Percentiles rank a stretch among this genome's conserved stretches.
Conservation (phyloP, 1,140 invertebrate species). For the Cryptotermes secundus region DNA sequence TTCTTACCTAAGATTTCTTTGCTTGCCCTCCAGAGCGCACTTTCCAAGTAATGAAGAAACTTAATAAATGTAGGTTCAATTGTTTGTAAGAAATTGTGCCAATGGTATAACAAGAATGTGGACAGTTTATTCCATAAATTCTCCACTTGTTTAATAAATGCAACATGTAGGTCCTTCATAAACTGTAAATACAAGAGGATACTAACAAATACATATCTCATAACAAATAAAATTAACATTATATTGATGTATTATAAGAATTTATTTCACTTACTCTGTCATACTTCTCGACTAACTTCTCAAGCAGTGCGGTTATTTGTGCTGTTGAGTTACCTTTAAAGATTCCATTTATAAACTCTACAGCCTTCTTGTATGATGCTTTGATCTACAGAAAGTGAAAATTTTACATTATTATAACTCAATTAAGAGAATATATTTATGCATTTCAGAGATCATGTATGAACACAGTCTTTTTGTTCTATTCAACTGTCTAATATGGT, state of each 20-base stretch:
- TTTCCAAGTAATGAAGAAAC: constrained; percentile 71
- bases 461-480: no score
- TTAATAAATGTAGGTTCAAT: constrained; percentile 76
- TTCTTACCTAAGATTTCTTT: constrained; percentile 59
- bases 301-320: constrained; percentile 64
- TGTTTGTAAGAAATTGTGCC: constrained; percentile 65
- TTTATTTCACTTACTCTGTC: constrained; percentile 52
- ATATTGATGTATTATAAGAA: background rate
- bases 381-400: constrained; percentile 53
- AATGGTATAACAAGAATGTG: constrained; percentile 61
- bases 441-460: no score
- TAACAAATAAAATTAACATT: background rate
- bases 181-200: constrained; percentile 47
- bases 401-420: no score
- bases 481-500: no score
- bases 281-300: constrained; percentile 69
- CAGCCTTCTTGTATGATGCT: constrained; percentile 64
- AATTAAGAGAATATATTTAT: no score
- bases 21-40: constrained; percentile 68
- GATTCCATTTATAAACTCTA: constrained; percentile 64
- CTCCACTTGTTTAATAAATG: constrained; percentile 72
- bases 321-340: constrained; percentile 70
- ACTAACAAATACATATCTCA: background rate
- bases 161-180: constrained; percentile 73
- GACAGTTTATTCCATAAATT: constrained; percentile 66